Conservation (phyloP, 1,140 invertebrate genomes). For the Mamestra configurata region DNA sequence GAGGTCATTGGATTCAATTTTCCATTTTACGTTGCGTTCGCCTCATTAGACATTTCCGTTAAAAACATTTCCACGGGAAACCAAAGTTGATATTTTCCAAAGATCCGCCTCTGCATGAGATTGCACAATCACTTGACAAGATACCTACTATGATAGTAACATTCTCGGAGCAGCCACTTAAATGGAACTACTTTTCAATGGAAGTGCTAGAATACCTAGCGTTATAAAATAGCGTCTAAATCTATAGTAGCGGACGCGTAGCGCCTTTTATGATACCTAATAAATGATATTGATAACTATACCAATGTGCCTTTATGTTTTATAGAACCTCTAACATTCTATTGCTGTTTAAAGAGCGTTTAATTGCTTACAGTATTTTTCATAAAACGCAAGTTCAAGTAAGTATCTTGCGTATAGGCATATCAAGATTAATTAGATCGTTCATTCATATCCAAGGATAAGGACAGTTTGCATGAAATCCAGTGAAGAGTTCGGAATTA, state of each 20-base stretch:
- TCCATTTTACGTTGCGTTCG: too few species aligned
- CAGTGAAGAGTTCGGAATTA: too few species aligned
- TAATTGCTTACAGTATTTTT: too few species aligned
- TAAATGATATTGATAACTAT: slow-evolving; percentile 7
- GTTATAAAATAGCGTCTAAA: slow-evolving; percentile 1
- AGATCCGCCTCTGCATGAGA: too few species aligned
- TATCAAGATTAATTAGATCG: too few species aligned
- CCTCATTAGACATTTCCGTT: too few species aligned
- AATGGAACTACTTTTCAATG: slow-evolving; percentile 2
- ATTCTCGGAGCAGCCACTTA: slow-evolving; percentile 9
- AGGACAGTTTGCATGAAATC: too few species aligned
- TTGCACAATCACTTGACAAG: neutral
- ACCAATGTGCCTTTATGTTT: neutral
- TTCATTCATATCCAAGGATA: too few species aligned
- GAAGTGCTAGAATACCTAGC: neutral
- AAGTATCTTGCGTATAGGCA: too few species aligned
- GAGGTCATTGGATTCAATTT: neutral
- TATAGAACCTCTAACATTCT: neutral
- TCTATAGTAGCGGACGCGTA: neutral
- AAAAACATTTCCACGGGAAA: too few species aligned
- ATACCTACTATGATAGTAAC: neutral
- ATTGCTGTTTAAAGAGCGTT: neutral
- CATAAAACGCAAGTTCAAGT: too few species aligned
- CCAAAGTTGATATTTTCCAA: too few species aligned
- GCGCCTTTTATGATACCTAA: slow-evolving; percentile 30